Conservation (phyloP, 2,113 vertebrate genomes). For the Nerophis ophidion region DNA sequence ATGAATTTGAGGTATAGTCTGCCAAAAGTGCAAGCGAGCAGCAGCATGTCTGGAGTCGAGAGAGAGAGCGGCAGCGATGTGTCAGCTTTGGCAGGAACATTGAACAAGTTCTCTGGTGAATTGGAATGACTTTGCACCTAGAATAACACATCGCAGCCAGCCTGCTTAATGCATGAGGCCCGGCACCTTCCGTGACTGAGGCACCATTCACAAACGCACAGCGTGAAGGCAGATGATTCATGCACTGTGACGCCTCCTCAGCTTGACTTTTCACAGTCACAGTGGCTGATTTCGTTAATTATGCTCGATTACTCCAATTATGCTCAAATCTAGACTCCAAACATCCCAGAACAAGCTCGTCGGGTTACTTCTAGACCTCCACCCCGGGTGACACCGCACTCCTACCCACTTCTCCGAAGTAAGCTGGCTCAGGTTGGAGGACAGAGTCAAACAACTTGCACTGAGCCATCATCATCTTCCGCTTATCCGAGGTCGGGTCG, state of each 20-base stretch:
- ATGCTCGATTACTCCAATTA: slow-evolving; percentile 17
- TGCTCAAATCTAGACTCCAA: no score
- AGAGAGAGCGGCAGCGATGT: slow-evolving; percentile 46
- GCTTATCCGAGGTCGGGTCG: no score
- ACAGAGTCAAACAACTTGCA: no score
- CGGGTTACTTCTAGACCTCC: no score
- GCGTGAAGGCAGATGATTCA: slow-evolving; percentile 10
- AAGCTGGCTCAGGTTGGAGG: no score
- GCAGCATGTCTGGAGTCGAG: slow-evolving; percentile 35
- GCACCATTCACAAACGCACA: slow-evolving; percentile 41
- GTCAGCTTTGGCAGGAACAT: slow-evolving; percentile 55
- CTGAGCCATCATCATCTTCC: no score
- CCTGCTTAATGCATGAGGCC: slow-evolving; percentile 37
- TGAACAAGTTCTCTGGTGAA: slow-evolving; percentile 50
- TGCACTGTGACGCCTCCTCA: slow-evolving; percentile 10
- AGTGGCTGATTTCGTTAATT: background rate
- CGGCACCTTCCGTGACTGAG: slow-evolving; percentile 37
- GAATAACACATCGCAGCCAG: slow-evolving; percentile 55
- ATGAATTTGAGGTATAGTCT: slow-evolving; percentile 40
- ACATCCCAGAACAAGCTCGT: no score
- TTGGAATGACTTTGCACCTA: slow-evolving; percentile 49
- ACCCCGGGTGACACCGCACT: no score
- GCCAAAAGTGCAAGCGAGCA: slow-evolving; percentile 39
- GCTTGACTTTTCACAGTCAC: slow-evolving; percentile 6
- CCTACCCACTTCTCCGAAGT: no score